Base-by-base conservation (phyloP, 1,140 invertebrate species). In the Drosophila pectinifera region DNA sequence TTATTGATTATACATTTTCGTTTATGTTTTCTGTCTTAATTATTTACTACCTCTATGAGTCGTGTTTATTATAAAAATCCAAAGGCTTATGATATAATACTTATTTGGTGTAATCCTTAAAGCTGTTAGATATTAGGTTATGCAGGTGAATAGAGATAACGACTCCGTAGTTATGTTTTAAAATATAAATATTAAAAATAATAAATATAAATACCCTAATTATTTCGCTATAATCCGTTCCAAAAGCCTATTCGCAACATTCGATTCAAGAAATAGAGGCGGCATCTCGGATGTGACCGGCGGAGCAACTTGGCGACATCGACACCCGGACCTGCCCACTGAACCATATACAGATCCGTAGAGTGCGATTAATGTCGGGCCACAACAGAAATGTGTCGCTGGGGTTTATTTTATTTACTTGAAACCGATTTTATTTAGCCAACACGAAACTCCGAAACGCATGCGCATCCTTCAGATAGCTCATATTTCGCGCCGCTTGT, bases 401-500 rank as follows among this genome's bases (percentile, higher is more conserved):
- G 22, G 31, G 59, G 46, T 16, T 16, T 22, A 22, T 22, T 88
- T 86, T 79, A 79, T 88, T 86, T 88, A 82, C 65, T 78, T 75
- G 74, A 57, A 42, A 64, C 58, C 69, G 57, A 80, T 86, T 78
- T 78, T 74, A 86, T 85, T 86, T 78, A 61, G 56, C 77, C 75
- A 83, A 79, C 68, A 51, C 34, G 77, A 78, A 67, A 64, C 61
- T 63, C 38, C 26, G 14, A 43, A 20, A 38, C 43, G 16, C 56
- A 56, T 43, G 73, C 73, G 82, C 82, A 85, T 85, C 82, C 82
- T 85, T 86, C 75, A 75, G 64, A 79, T 82, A 70, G 75, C 78
- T 86, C 82, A 45, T 61, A 82, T 86, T 86, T 88, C 82, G 53
- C 26, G 46, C 28, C 55, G 73, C 58, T 74, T 86, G 78, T 85